Base-by-base conservation (phyloP, 2,113 vertebrate species). In the Hucho hucho region DNA sequence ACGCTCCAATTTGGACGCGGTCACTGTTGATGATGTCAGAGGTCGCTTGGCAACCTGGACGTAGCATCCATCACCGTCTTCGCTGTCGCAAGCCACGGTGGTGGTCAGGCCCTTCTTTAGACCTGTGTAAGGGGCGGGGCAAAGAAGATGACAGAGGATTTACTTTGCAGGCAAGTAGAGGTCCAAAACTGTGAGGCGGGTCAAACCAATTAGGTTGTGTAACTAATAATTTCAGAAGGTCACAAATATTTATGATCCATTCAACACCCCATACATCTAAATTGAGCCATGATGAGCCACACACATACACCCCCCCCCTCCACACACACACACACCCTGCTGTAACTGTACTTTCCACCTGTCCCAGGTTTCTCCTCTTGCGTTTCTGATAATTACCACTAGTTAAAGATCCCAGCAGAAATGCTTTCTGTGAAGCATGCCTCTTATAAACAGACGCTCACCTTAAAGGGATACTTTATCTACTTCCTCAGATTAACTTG, bases 21-120 rank as follows among this genome's bases (percentile, higher is more conserved):
- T 26, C 11, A 11, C 14, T 4, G 64, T 70, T 1, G 86, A 79
- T 16, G 86, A 61, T 0, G 90, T 91, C 89, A 95, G 87, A 0
- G 91, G 85, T 0, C 92, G 90, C n/a, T 92, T 92, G 0, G 90
- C 74, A 16, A 94, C 92, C 61, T 95, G 95, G 71, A 97, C 88
- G 4, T 97, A 98, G 81, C 97, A 98, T 1, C 96, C 96, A 0
- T 99, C 97, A 0, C 94, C 92, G 3, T 97, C 95, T 0, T 97
- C 95, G 0, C 81, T 2, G 0, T 82, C 80, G 0, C 2, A 64
- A 11, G 89, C 86, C 0, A 76, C 43, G 0, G 83, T 58, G 16
- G 88, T 72, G 75, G 59, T 72, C 1, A 89, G 26, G 0, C 89
- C 79, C 0, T 94, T 94, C 70, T 83, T 92, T 20, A 89, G 90